Evolutionary conservation across 23 tunicate species (phyloP), one percentile per base, ranked within the genome.

Genomic region (Trididemnum nubilum): DNA sequence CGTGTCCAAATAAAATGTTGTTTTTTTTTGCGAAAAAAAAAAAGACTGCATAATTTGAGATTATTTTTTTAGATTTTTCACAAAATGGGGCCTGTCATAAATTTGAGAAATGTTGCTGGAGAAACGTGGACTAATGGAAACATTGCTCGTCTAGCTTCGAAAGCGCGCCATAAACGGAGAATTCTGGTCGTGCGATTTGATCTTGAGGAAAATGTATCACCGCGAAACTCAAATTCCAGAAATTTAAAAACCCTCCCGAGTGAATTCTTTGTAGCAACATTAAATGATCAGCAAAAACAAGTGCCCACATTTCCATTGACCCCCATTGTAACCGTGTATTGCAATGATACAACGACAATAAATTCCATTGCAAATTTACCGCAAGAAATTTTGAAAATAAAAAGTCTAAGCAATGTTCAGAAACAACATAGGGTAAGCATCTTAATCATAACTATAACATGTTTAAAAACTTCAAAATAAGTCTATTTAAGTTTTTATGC

Each of bases 181-280:
- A 61, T 91, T n/a, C 21, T 91, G 40, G 52, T 91, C 70, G 97
- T 86, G 27, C 73, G 57, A 64, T 91, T 85, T 69, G 65, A 34
- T 22, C 12, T 34, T 21, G 51, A 34, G 21, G 78, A 39, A 34
- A 44, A 73, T 25, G 2, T 22, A 28, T 18, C 21, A 9, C 9
- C 18, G 32, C 22, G 34, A 33, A n/a, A n/a, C n/a, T n/a, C n/a
- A n/a, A n/a, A n/a, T n/a, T n/a, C n/a, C n/a, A n/a, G n/a, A n/a
- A n/a, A n/a, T n/a, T n/a, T n/a, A n/a, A n/a, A n/a, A n/a, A 35
- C 32, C 25, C 35, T 88, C 24, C 94, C 94, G 0, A 9, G 33
- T 2, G 15, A 26, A 57, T 89, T 89, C 36, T 60, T 38, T 0
- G 51, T 72, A 33, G n/a, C 24, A 60, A 82, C 66, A 15, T 59